Percentiles rank a stretch among this genome's conserved stretches.
phyloP scores from a whole-genome alignment of 2,888 invertebrate species.

The Volucella bombylans region DNA sequence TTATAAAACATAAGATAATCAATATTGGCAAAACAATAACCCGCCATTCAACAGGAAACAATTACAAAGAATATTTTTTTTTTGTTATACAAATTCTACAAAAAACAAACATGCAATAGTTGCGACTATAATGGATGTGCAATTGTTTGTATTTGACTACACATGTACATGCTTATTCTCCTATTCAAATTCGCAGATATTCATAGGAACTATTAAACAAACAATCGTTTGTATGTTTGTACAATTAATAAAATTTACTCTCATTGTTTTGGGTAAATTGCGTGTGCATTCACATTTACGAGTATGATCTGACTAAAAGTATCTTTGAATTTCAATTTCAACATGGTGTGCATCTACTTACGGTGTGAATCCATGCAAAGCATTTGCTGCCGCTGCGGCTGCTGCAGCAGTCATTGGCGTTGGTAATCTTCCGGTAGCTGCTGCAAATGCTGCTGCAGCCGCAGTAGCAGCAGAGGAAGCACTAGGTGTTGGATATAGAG shows the following conservation, averaged over 20 bases:
- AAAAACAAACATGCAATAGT: slow-evolving; percentile 23
- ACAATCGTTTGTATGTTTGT: not conserved
- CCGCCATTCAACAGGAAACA: slow-evolving; percentile 22
- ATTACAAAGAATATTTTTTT: slow-evolving; percentile 5
- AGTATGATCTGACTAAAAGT: slow-evolving; percentile 76
- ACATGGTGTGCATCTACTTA: slow-evolving; percentile 85
- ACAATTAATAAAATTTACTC: slow-evolving; percentile 16
- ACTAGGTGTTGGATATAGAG: slow-evolving; percentile 75
- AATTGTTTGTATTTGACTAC: slow-evolving; percentile 52
- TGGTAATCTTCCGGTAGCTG: slow-evolving; percentile 85
- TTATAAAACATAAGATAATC: not conserved
- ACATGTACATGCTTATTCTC: slow-evolving; percentile 13
- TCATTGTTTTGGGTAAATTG: slow-evolving; percentile 72
- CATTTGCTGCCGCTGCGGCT: slow-evolving; percentile 87
- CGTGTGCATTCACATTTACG: slow-evolving; percentile 76
- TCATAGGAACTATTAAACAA: too few species aligned
- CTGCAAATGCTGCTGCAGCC: slow-evolving; percentile 85
- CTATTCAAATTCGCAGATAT: slow-evolving; percentile 10
- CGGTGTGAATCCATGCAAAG: slow-evolving; percentile 95
- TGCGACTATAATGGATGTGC: slow-evolving; percentile 28
- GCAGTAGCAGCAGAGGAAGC: slow-evolving; percentile 84
- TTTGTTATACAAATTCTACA: not conserved
- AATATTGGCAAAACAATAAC: slow-evolving; percentile 30
- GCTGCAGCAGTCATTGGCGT: slow-evolving; percentile 86
- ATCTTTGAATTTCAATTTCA: slow-evolving; percentile 62